Evolutionary conservation across 2,888 invertebrate genomes (phyloP), one percentile per base, ranked within the genome.

Genomic region (Latrodectus elegans): DNA sequence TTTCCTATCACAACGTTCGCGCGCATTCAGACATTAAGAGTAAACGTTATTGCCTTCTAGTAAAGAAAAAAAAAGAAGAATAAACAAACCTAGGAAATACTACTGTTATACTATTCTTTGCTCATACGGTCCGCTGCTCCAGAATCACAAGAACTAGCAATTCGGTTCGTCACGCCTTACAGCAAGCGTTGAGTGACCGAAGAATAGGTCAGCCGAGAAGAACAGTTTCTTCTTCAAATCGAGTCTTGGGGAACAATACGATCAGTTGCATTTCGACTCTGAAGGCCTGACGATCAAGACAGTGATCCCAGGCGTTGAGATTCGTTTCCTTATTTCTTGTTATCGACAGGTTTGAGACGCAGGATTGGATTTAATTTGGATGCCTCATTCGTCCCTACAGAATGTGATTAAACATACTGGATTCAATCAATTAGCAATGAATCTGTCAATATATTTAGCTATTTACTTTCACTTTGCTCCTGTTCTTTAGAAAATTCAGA

Each of bases 161-260:
- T 38, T 38, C 38, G 38, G 38, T 38, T 38, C 80, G 72, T 80
- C 76, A 86, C 80, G 71, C 80, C 71, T 76, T 38, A 14, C 64
- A 49, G 76, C 60, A 79, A 53, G 76, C 86, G 86, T 86, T 86
- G 86, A 86, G 22, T 81, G 86, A 81, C 86, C 86, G 80, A 51
- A 67, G 71, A 86, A 65, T 86, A 81, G 86, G 86, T 86, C 86
- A 86, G 64, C 81, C 81, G 73, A 81, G 65, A 67, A 81, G 68
- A 78, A 75, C 75, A 70, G 78, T 78, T 78, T 78, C 82, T 82
- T 82, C 74, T 75, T 74, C 82, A 78, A 52, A 12, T 52, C 53
- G n/a, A 22, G 49, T 17, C 49, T 17, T 38, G 17, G 52, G 51
- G 73, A 78, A 78, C 78, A 78, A 78, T 78, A 55, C 78, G 70